These are phyloP conservation scores for Ploceus nigricollis DNA, from an alignment of 2,113 vertebrate species.

Conservation along the genomic window DNA sequence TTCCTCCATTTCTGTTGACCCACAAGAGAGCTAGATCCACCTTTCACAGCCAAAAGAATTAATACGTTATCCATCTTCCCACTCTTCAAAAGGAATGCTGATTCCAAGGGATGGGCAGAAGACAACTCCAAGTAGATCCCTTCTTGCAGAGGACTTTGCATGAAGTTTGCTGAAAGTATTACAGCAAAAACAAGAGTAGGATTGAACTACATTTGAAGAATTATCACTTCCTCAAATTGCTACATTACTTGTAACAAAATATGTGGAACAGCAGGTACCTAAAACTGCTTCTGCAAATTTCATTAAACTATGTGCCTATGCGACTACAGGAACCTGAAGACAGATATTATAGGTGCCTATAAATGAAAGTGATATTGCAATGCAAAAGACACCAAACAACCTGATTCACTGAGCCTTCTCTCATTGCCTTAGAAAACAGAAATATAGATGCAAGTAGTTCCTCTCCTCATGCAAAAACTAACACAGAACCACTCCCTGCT, in stretches of 20 bases:
- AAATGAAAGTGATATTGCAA: background rate
- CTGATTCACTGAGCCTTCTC: background rate
- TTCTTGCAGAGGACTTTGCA: accelerated
- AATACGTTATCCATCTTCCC: background rate
- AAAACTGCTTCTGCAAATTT: background rate
- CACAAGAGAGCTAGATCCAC: background rate
- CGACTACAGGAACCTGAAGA: background rate
- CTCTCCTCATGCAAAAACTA: constrained; percentile 24
- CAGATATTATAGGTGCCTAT: background rate
- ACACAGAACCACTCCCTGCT: constrained; percentile 40
- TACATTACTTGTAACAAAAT: background rate
- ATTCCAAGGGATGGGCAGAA: background rate
- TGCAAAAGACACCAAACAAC: background rate
- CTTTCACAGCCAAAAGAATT: background rate
- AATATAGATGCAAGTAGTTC: constrained; percentile 17
- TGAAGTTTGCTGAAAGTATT: background rate
- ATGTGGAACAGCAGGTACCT: background rate
- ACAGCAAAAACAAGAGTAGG: background rate
- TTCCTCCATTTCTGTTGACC: background rate
- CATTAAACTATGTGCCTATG: background rate
- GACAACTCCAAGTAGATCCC: background rate
- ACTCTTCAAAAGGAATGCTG: background rate
- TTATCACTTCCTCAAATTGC: background rate
- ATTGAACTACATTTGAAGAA: background rate
- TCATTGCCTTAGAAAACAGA: background rate